These are phyloP conservation scores for Pomacea maculata DNA, from an alignment of 1,140 invertebrate genomes.

Conservation along the genomic window DNA sequence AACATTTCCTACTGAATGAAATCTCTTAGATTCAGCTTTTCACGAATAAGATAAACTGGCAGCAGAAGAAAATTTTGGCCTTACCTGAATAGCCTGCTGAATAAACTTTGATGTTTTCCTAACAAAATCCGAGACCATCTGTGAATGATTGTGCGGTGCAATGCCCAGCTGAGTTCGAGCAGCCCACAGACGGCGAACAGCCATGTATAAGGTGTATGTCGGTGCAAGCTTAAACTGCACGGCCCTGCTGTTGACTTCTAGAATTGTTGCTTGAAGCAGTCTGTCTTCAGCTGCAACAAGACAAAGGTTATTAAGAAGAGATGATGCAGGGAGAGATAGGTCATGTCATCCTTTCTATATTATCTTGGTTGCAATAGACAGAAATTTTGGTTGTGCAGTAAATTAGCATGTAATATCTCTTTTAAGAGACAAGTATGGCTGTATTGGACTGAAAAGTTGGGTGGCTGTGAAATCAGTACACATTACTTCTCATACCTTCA, in stretches of 20 bases:
- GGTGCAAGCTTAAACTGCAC: slow-evolving; percentile 80
- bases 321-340: no score
- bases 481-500: slow-evolving; percentile 70
- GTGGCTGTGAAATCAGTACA: neutral
- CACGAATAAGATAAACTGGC: neutral
- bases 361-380: no score
- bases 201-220: slow-evolving; percentile 94
- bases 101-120: slow-evolving; percentile 89
- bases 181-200: slow-evolving; percentile 87
- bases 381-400: no score
- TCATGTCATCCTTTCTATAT: no score
- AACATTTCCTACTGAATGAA: no score
- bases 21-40: no score
- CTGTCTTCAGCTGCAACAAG: slow-evolving; percentile 77
- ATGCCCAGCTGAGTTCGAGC: slow-evolving; percentile 92
- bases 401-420: no score
- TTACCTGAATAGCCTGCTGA: slow-evolving; percentile 79
- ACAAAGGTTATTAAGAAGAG: no score
- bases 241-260: slow-evolving; percentile 76
- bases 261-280: slow-evolving; percentile 86
- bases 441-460: no score
- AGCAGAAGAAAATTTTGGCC: neutral
- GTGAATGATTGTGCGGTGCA: slow-evolving; percentile 88
- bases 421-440: no score
- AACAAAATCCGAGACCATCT: slow-evolving; percentile 86